Percentiles rank a stretch among this genome's conserved stretches.
Evolutionary conservation across 2,888 invertebrate genomes (phyloP).

Genomic region (Sinodicranocentrus sp.): DNA sequence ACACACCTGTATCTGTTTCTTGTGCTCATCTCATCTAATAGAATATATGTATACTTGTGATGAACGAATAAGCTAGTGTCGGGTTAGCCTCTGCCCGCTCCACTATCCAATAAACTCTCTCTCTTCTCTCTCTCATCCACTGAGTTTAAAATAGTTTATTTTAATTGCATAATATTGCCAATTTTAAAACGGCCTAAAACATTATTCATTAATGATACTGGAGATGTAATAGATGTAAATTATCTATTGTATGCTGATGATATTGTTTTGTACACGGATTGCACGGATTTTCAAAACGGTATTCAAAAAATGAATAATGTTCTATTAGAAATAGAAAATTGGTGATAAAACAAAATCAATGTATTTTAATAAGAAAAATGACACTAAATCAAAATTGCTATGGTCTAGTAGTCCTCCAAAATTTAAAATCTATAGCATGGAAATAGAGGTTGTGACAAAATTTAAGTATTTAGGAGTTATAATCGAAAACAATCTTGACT

Average conservation of each 20-base stretch:
- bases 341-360: slow-evolving; percentile 27
- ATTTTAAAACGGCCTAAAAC: too few relatives aligned
- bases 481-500: slow-evolving; percentile 7
- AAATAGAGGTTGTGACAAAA: slow-evolving; percentile 9
- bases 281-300: slow-evolving; percentile 4
- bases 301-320: not conserved
- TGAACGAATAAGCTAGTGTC: too few relatives aligned
- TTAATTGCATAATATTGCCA: too few relatives aligned
- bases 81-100: too few relatives aligned
- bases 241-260: slow-evolving; percentile 50
- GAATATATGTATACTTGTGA: too few relatives aligned
- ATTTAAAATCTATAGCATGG: not conserved
- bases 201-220: slow-evolving; percentile 20
- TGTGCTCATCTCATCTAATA: too few relatives aligned
- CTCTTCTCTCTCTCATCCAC: too few relatives aligned
- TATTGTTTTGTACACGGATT: slow-evolving; percentile 21
- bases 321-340: too few relatives aligned
- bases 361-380: slow-evolving; percentile 15
- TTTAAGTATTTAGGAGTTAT: slow-evolving; percentile 47
- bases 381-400: not conserved
- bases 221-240: not conserved
- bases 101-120: too few relatives aligned
- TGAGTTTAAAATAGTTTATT: too few relatives aligned
- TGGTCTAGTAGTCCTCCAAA: not conserved
- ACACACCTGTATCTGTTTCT: too few relatives aligned